Conservation (phyloP, 1,140 invertebrate species). For the Hyphantria cunea region DNA sequence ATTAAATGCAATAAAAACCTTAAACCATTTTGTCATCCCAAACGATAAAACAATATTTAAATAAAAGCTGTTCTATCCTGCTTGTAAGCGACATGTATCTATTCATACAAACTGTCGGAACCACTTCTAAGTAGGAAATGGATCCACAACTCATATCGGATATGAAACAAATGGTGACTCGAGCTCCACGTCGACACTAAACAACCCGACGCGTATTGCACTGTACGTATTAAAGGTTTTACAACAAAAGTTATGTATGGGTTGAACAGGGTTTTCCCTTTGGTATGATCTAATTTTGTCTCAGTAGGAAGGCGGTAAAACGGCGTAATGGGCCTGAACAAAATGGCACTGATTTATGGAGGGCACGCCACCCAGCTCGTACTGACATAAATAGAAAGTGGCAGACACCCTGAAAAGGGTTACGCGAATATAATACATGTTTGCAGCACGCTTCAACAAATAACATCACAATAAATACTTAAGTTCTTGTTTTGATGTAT, state of each 20-base stretch:
- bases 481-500: slow-evolving; percentile 26
- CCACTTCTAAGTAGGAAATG: slow-evolving; percentile 17
- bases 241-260: slow-evolving; percentile 61
- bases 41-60: no score
- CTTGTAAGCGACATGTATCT: no score
- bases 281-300: slow-evolving; percentile 71
- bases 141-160: slow-evolving; percentile 21
- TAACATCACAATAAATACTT: slow-evolving; percentile 36
- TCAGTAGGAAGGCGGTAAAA: slow-evolving; percentile 71
- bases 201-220: slow-evolving; percentile 38
- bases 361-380: slow-evolving; percentile 56
- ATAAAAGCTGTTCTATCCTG: no score
- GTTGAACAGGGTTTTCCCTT: slow-evolving; percentile 53
- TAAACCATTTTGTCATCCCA: no score
- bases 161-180: slow-evolving; percentile 17
- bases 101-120: slow-evolving; percentile 16
- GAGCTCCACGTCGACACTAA: slow-evolving; percentile 17
- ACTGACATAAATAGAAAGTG: slow-evolving; percentile 61
- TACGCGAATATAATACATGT: slow-evolving; percentile 52
- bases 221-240: slow-evolving; percentile 63
- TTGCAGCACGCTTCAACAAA: slow-evolving; percentile 44
- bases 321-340: slow-evolving; percentile 68
- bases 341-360: slow-evolving; percentile 70
- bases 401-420: slow-evolving; percentile 61
- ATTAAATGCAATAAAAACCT: no score